phyloP scores from a whole-genome alignment of 2,113 vertebrate genomes.

The Rhombomys opimus region DNA sequence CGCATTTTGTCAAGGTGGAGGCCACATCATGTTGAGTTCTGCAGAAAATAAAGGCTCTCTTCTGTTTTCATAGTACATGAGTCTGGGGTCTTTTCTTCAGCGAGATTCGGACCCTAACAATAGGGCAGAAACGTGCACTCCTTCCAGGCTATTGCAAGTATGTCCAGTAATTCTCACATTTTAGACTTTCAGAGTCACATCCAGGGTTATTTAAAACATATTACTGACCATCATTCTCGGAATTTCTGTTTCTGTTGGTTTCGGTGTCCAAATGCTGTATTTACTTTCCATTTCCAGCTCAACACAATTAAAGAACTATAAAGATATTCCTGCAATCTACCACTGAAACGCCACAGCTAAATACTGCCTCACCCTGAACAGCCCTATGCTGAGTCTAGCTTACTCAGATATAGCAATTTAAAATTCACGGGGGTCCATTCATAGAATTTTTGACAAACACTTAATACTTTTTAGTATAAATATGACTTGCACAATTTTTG shows the following conservation, averaged over 20 bases:
- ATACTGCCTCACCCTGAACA: neutral
- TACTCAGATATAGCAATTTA: neutral
- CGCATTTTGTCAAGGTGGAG: too few species aligned
- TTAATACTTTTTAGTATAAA: neutral
- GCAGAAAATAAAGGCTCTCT: too few species aligned
- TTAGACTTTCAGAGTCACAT: neutral
- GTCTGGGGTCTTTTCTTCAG: too few species aligned
- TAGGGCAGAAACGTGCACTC: neutral
- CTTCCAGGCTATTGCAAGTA: neutral
- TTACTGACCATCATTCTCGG: accelerated
- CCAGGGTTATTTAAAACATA: neutral
- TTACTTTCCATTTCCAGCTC: neutral
- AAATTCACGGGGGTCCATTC: neutral
- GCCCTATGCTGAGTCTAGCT: neutral
- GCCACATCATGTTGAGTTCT: too few species aligned
- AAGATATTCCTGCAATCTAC: neutral
- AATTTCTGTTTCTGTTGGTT: neutral
- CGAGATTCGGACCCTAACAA: too few species aligned
- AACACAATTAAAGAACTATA: neutral
- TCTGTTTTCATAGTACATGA: too few species aligned
- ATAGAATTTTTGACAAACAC: neutral
- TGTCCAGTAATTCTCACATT: neutral
- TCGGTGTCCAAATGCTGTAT: neutral
- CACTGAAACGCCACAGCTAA: neutral
- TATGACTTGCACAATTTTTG: neutral